A percentile compares a stretch with the other conserved stretches of the same genome.
phyloP scores from a whole-genome alignment of 2,888 invertebrate genomes.

The Ophion ventricosus region DNA sequence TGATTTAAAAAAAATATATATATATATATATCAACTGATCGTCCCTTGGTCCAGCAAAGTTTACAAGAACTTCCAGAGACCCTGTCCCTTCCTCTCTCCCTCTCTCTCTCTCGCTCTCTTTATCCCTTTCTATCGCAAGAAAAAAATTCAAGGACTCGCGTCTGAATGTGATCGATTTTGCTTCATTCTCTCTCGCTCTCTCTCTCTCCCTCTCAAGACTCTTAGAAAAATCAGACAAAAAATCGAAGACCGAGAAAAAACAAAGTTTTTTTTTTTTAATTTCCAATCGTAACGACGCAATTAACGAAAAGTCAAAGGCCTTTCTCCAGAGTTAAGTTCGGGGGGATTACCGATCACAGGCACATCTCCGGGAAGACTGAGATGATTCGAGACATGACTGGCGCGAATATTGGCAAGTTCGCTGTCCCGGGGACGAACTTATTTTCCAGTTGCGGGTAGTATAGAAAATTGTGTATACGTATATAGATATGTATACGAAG shows the following conservation, averaged over 20 bases:
- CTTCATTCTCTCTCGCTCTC: constrained; percentile 48
- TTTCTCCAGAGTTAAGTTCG: constrained; percentile 48
- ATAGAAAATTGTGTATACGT: constrained; percentile 70
- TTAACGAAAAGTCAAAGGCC: neutral
- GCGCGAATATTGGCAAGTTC: constrained; percentile 72
- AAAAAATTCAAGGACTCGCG: constrained; percentile 34
- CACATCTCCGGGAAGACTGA: constrained; percentile 80
- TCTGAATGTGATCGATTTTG: constrained; percentile 35
- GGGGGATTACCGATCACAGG: constrained; percentile 74
- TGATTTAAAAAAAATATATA: constrained; percentile 7
- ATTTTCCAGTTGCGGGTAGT: constrained; percentile 74
- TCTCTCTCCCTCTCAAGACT: neutral
- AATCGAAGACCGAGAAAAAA: neutral
- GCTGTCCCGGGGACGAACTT: constrained; percentile 70
- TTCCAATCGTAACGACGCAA: neutral
- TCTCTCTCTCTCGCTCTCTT: constrained; percentile 1
- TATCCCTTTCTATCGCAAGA: neutral
- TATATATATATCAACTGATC: neutral
- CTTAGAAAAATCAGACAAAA: constrained; percentile 1
- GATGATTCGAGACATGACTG: constrained; percentile 68
- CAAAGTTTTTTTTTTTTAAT: neutral
- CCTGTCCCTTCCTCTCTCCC: neutral
- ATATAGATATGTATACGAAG: constrained; percentile 21
- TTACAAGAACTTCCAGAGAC: neutral
- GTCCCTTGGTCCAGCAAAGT: neutral